Evolutionary conservation across 2,797 vertebrate genomes (phyloP), one percentile per base, ranked within the genome.

Genomic region (Scolopax rusticola): DNA sequence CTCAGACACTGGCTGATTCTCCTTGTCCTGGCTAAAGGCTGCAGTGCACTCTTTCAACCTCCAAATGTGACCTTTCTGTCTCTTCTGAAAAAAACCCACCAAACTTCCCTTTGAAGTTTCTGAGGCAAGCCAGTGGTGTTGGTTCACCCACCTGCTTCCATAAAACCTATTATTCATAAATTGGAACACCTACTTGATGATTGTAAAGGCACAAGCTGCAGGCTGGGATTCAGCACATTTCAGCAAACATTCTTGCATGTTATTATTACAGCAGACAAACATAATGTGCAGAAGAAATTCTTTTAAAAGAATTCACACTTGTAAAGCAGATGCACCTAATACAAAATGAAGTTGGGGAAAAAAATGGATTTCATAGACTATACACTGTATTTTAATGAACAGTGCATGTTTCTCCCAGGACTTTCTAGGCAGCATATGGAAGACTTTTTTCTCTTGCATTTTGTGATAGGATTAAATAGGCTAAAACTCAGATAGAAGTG

Each of bases 181-280:
- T 16, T 94, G 43, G 70, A 95, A 94, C 41, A 87, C 38, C 40
- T 87, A 68, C 56, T 33, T 86, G 56, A 91, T 65, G 60, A 85
- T n/a, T 82, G 8, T 28, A 94, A 74, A 89, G 56, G 90, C 23
- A 13, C 51, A 84, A 85, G 74, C 8, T 84, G 67, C 43, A 79
- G 83, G 24, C 56, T 82, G 32, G 27, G 53, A 82, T 77, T 84
- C 43, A 84, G 83, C 13, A 79, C 21, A 90, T 80, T 95, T 90
- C 94, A 84, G 54, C 59, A 87, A 91, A 67, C 14, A n/a, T 81
- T 76, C 63, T 82, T 21, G 48, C 21, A 25, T 28, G 21, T 48
- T 56, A 45, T 64, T 84, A 30, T 64, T 87, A 53, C 27, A 87
- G 69, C 8, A 73, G 41, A 69, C 16, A 93, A 86, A 84, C 20